Conservation (phyloP, 2,113 vertebrate species). For the Corvus cornix region DNA sequence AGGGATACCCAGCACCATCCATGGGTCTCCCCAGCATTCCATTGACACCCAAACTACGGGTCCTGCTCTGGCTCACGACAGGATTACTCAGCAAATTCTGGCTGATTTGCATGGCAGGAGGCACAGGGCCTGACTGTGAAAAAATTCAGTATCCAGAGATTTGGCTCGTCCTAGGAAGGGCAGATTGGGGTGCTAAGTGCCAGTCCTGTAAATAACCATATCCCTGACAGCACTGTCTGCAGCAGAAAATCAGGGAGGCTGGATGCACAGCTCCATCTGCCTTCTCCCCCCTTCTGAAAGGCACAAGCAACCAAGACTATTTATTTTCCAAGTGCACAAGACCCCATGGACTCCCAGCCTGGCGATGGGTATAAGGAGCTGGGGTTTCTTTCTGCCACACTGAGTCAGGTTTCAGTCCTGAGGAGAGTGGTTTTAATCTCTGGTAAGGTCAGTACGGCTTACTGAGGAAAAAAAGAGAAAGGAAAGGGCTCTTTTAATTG, state of each 20-base stretch:
- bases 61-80: neutral
- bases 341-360: neutral
- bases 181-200: neutral
- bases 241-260: neutral
- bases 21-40: neutral
- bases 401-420: neutral
- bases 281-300: neutral
- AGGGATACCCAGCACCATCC: neutral
- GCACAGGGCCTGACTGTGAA: neutral
- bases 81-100: constrained; percentile 4
- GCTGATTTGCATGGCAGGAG: neutral
- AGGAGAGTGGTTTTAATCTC: neutral
- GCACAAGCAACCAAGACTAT: neutral
- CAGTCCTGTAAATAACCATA: neutral
- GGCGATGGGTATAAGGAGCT: neutral
- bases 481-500: constrained; percentile 33
- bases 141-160: neutral
- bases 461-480: neutral
- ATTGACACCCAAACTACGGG: neutral
- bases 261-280: neutral
- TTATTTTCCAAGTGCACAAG: neutral
- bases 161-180: neutral
- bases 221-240: neutral
- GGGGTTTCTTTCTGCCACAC: neutral
- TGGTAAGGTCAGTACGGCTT: neutral